Evolutionary conservation across 2,113 vertebrate species (phyloP), one percentile per base, ranked within the genome.

Genomic region (Rhinichthys klamathensis): DNA sequence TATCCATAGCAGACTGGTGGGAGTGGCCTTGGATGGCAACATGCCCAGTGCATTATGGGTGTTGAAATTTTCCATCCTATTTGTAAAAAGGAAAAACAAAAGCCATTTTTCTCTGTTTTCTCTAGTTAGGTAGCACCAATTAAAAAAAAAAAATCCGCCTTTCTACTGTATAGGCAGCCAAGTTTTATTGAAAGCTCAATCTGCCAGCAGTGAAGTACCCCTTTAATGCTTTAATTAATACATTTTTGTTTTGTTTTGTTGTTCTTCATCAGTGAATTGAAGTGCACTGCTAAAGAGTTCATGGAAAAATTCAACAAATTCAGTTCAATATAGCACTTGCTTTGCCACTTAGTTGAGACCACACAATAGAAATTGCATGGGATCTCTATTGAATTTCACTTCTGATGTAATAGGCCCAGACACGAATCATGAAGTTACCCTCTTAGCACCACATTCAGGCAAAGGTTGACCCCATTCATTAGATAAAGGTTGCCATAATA

Each of bases 401-500:
- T 23, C 35, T 70, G 35, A 70, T 70, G 67, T 41, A n/a, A 70
- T 41, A 41, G 67, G 67, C 67, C 67, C 11, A 70, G 9, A 23
- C 67, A 41, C 21, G 1, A 70, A 41, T 70, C 21, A 9, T 8
- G 30, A n/a, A 78, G 49, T 56, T 27, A 54, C 11, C 56, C 56
- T 61, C 56, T 79, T 25, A 35, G 73, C 46, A 21, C 23, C 35
- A 79, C 32, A 61, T 63, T 65, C 78, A 65, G 12, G n/a, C 11
- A 27, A 65, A 63, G n/a, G 41, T 49, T 65, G 60, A 65, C 60
- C n/a, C 16, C 12, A 49, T 80, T 80, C 41, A 80, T 80, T 63
- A 63, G 23, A 41, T 30, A 80, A 65, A 65, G 78, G 16, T 80
- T 44, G 25, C 23, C 58, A 67, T 80, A 65, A 80, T 65, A 80